Percentiles rank a stretch among this genome's conserved stretches.
Evolutionary conservation across 2,113 vertebrate species (phyloP).

Genomic region (Proterorhinus semilunaris): DNA sequence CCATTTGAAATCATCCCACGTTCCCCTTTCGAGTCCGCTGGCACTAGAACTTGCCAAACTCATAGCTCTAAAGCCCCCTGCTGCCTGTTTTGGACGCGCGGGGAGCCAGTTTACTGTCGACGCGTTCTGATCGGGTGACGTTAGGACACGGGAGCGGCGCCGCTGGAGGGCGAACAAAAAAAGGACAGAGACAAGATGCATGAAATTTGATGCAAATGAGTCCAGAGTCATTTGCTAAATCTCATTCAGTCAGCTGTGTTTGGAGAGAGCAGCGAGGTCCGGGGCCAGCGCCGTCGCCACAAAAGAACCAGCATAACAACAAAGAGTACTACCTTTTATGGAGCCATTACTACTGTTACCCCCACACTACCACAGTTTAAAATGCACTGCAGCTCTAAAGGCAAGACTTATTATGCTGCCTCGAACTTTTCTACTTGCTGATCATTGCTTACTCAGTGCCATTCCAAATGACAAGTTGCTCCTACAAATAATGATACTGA

Average conservation of each 20-base stretch:
- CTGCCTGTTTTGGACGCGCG: constrained; percentile 3
- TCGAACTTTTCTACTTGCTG: too few species aligned
- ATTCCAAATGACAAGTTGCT: too few species aligned
- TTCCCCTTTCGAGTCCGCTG: too few species aligned
- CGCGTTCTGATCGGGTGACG: constrained; percentile 1
- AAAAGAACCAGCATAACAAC: not conserved
- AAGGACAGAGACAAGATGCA: not conserved
- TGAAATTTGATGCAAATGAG: constrained; percentile 40
- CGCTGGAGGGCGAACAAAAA: not conserved
- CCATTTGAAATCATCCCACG: too few species aligned
- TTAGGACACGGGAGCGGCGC: constrained; percentile 3
- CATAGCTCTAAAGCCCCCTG: not conserved
- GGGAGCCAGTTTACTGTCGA: not conserved
- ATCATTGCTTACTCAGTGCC: too few species aligned
- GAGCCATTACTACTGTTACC: not conserved
- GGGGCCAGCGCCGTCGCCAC: not conserved
- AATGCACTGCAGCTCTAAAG: too few species aligned
- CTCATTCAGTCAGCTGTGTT: constrained; percentile 10
- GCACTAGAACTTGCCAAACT: not conserved
- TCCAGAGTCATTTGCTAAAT: constrained; percentile 21
- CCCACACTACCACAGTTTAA: not conserved
- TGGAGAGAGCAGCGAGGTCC: not conserved
- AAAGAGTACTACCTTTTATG: not conserved
- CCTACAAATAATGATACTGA: too few species aligned
- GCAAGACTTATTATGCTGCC: too few species aligned